These are phyloP conservation scores for Hirtodrosophila duncani DNA, from an alignment of 2,888 invertebrate genomes.

Conservation along the genomic window DNA sequence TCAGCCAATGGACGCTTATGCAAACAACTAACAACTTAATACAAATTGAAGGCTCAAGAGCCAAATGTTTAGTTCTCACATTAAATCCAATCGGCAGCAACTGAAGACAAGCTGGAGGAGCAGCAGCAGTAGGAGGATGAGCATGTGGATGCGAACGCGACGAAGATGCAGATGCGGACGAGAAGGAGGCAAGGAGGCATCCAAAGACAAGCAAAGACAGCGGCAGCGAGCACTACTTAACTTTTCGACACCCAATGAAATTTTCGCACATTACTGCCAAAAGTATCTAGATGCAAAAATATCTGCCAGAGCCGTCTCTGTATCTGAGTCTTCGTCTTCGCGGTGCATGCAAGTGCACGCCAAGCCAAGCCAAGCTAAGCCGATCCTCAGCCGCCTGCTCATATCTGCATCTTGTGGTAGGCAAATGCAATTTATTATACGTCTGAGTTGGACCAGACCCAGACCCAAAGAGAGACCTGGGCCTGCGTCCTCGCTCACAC, in stretches of 20 bases:
- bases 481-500: conserved; percentile 41
- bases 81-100: conserved; percentile 58
- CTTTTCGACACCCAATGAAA: conserved; percentile 76
- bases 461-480: conserved; percentile 1
- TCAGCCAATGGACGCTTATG: conserved; percentile 32
- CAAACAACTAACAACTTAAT: conserved; percentile 64
- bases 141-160: no score
- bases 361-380: no score
- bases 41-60: conserved; percentile 72
- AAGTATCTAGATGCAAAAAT: conserved; percentile 75
- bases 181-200: not conserved
- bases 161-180: not conserved
- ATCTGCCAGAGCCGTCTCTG: no score
- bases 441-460: conserved; percentile 56
- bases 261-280: conserved; percentile 77
- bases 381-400: conserved; percentile 17
- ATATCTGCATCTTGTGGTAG: conserved; percentile 52
- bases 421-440: conserved; percentile 73
- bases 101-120: conserved; percentile 8
- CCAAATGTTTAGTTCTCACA: conserved; percentile 72
- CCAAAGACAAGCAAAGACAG: conserved; percentile 29
- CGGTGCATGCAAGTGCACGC: conserved; percentile 56
- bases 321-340: conserved; percentile 39
- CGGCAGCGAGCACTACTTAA: conserved; percentile 69
- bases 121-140: not conserved